Percentiles rank a stretch among this genome's conserved stretches.
Conservation (phyloP, 1,140 invertebrate genomes). For the Heliconius congener region DNA sequence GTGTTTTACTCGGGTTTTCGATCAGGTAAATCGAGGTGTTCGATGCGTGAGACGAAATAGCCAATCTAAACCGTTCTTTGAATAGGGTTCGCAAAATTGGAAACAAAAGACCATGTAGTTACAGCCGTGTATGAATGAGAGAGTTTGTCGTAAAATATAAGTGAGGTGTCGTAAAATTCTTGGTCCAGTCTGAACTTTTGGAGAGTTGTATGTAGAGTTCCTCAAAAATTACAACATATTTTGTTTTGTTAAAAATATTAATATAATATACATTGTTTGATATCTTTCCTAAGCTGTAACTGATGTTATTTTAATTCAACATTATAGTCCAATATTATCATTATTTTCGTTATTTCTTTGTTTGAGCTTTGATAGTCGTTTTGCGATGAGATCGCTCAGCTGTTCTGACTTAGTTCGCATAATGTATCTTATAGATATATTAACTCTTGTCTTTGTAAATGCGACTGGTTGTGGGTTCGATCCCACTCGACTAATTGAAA, state of each 20-base stretch:
- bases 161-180: neutral
- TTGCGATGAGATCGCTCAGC: neutral
- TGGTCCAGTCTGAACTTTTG: neutral
- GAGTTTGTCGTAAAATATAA: neutral
- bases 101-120: neutral
- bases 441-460: too few relatives aligned
- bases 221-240: neutral
- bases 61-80: neutral
- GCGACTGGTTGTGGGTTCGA: too few relatives aligned
- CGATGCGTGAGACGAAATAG: neutral
- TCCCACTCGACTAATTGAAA: too few relatives aligned
- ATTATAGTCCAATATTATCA: conserved; percentile 13
- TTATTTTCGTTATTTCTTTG: conserved; percentile 3
- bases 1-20: neutral
- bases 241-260: neutral
- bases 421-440: neutral
- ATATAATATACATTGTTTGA: neutral
- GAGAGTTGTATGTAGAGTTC: neutral
- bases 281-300: neutral
- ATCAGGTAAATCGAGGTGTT: conserved; percentile 4
- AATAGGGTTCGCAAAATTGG: neutral
- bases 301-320: conserved; percentile 18
- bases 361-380: neutral
- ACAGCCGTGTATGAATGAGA: neutral
- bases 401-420: neutral